Conservation (phyloP, 2,888 invertebrate species). For the Pinctada fucata region DNA sequence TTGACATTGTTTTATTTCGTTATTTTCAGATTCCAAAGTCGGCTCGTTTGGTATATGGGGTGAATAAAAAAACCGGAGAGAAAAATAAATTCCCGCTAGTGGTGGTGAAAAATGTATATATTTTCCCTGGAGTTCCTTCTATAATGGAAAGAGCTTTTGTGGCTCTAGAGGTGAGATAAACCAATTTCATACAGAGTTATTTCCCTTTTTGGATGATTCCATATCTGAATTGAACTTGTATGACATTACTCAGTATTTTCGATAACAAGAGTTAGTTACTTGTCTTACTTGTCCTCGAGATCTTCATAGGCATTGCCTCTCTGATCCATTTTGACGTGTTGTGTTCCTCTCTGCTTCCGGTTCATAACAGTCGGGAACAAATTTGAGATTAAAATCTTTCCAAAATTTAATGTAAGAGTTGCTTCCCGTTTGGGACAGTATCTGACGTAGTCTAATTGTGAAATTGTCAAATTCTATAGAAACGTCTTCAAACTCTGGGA, state of each 20-base stretch:
- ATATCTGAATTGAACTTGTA: too few species aligned
- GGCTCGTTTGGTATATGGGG: constrained; percentile 78
- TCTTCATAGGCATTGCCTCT: too few species aligned
- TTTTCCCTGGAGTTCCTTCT: constrained; percentile 85
- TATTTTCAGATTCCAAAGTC: constrained; percentile 76
- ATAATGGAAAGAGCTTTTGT: constrained; percentile 78
- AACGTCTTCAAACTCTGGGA: too few species aligned
- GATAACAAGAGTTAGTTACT: neutral
- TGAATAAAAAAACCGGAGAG: constrained; percentile 76
- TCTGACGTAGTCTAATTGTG: too few species aligned
- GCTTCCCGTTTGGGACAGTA: too few species aligned
- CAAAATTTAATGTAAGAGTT: too few species aligned
- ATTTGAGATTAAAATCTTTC: too few species aligned
- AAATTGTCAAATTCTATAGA: too few species aligned
- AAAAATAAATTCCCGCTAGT: constrained; percentile 79
- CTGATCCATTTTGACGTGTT: too few species aligned
- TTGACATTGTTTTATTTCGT: neutral
- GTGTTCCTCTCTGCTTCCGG: too few species aligned
- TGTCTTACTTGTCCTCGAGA: too few species aligned
- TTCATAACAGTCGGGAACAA: too few species aligned
- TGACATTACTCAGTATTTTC: neutral
- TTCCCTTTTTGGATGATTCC: neutral
- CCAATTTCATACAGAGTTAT: neutral
- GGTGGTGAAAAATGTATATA: constrained; percentile 82
- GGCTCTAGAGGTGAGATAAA: constrained; percentile 70